Percentiles rank a stretch among this genome's conserved stretches.
These are phyloP conservation scores for Falco cherrug DNA, from an alignment of 2,797 vertebrate species.

Conservation along the genomic window DNA sequence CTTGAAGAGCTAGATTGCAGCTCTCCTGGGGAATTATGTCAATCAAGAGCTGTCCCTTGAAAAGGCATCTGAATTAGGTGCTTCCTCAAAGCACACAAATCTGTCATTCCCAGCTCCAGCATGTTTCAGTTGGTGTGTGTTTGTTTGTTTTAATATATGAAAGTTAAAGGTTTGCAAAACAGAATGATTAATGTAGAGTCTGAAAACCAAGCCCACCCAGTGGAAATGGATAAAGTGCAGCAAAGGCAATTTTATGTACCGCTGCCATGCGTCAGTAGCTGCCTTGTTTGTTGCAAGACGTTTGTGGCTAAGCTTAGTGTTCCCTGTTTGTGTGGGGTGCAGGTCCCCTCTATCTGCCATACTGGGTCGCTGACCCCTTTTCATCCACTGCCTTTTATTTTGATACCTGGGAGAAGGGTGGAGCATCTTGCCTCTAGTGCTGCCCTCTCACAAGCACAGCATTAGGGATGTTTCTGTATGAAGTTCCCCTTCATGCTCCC, in stretches of 20 bases:
- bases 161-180: slow-evolving; percentile 57
- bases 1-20: not conserved
- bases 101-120: not conserved
- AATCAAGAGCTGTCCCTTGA: not conserved
- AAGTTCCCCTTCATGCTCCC: not conserved
- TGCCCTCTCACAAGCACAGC: not conserved
- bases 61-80: not conserved
- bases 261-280: not conserved
- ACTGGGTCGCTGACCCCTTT: not conserved
- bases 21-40: not conserved
- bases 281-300: not conserved
- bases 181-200: slow-evolving; percentile 47
- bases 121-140: not conserved
- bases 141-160: not conserved
- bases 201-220: slow-evolving; percentile 44
- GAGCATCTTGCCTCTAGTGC: not conserved
- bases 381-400: not conserved
- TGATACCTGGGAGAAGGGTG: not conserved
- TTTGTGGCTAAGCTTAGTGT: not conserved
- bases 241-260: not conserved
- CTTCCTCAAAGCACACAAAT: slow-evolving; percentile 25
- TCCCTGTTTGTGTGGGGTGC: not conserved
- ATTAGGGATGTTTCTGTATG: not conserved
- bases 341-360: not conserved
- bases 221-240: slow-evolving; percentile 20